A percentile compares a stretch with the other conserved stretches of the same genome.
phyloP scores from a whole-genome alignment of 1,140 invertebrate species.

The Leptopilina clavipes region DNA sequence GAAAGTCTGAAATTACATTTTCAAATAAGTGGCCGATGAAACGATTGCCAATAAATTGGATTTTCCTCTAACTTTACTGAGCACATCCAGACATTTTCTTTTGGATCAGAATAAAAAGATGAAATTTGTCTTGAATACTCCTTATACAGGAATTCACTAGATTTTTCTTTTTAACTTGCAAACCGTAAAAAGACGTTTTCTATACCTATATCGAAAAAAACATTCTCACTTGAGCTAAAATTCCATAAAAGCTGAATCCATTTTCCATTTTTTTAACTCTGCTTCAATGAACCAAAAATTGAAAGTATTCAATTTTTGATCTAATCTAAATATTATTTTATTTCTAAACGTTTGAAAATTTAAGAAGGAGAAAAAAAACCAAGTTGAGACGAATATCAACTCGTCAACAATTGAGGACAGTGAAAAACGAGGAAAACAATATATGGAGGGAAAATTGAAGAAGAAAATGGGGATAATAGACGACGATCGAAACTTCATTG shows the following conservation, averaged over 20 bases:
- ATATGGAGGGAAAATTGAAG: neutral
- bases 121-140: neutral
- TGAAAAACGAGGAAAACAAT: no score
- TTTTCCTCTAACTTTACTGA: neutral
- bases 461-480: slow-evolving; percentile 44
- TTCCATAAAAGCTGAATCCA: neutral
- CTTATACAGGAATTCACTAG: neutral
- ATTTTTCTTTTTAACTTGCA: neutral
- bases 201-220: neutral
- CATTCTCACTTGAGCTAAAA: neutral
- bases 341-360: no score
- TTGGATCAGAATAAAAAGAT: neutral
- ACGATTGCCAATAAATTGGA: neutral
- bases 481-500: slow-evolving; percentile 55
- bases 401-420: no score
- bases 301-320: no score
- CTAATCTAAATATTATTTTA: no score
- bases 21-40: neutral
- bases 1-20: neutral
- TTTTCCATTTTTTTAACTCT: no score
- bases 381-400: no score
- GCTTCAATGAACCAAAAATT: no score
- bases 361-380: no score
- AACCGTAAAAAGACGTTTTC: slow-evolving; percentile 1
- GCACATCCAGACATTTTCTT: neutral